Percentiles rank a stretch among this genome's conserved stretches.
These are phyloP conservation scores for Phytoseiulus persimilis DNA, from an alignment of 2,888 invertebrate species.

Conservation along the genomic window DNA sequence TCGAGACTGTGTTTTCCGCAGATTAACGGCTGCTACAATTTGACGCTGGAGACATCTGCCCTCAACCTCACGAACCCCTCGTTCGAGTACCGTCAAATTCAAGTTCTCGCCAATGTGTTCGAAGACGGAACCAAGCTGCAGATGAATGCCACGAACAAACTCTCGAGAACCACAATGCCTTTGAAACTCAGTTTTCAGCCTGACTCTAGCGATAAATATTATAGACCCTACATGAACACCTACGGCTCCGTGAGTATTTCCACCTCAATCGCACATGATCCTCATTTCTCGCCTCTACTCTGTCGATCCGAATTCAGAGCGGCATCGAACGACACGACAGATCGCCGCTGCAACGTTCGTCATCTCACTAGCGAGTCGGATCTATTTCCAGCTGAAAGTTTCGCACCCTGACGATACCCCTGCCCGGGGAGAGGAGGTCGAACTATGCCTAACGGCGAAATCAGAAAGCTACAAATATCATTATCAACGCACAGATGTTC, in stretches of 20 bases:
- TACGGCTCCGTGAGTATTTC: conserved; percentile 56
- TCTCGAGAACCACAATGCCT: conserved; percentile 55
- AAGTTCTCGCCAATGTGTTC: conserved; percentile 51
- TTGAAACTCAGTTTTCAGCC: conserved; percentile 58
- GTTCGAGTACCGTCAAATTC: conserved; percentile 45
- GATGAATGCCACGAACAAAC: conserved; percentile 59
- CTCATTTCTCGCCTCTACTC: no score
- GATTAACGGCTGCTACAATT: conserved; percentile 43
- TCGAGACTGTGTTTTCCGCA: conserved; percentile 26
- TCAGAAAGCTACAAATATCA: conserved; percentile 29
- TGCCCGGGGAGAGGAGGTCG: conserved; percentile 46
- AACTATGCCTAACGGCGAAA: conserved; percentile 41
- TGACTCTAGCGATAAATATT: conserved; percentile 50
- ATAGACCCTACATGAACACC: conserved; percentile 46
- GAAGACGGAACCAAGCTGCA: conserved; percentile 61
- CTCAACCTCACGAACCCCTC: conserved; percentile 48
- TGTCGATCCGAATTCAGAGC: no score
- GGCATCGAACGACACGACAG: no score
- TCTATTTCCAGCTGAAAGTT: conserved; percentile 47
- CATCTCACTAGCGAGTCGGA: no score
- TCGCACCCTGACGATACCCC: conserved; percentile 48
- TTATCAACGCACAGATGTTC: conserved; percentile 25
- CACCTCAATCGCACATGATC: not conserved
- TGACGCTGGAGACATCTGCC: conserved; percentile 41
- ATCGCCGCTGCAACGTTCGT: no score